These are phyloP conservation scores for Troilus luridus DNA, from an alignment of 2,888 invertebrate genomes.

Conservation along the genomic window DNA sequence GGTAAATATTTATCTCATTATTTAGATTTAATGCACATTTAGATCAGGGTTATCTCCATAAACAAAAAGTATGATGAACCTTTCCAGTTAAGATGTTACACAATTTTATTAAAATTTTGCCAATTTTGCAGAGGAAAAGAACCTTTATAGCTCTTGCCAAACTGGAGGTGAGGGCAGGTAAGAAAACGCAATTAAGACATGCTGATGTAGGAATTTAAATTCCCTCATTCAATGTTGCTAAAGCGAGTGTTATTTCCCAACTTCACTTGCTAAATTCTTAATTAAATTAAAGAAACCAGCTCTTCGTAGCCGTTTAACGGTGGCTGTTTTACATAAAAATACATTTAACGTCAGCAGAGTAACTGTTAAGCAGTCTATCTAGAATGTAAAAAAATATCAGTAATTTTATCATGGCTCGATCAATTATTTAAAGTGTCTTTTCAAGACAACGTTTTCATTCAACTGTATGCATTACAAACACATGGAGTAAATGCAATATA, in stretches of 20 bases:
- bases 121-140: not conserved
- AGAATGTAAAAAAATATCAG: slow-evolving; percentile 7
- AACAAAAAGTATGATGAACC: not conserved
- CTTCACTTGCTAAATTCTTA: slow-evolving; percentile 11
- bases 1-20: too few species aligned
- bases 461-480: not conserved
- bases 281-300: slow-evolving; percentile 16
- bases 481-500: not conserved
- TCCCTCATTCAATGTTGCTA: not conserved
- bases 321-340: slow-evolving; percentile 20
- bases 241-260: slow-evolving; percentile 22
- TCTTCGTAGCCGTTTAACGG: not conserved
- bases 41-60: too few species aligned
- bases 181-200: slow-evolving; percentile 1
- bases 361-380: not conserved
- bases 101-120: not conserved
- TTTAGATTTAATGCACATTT: too few species aligned
- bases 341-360: not conserved
- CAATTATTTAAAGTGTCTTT: not conserved
- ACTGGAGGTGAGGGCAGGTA: not conserved
- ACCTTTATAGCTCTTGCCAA: not conserved
- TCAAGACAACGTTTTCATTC: not conserved
- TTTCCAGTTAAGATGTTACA: not conserved
- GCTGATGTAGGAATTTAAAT: slow-evolving; percentile 34
- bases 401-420: not conserved